Base-by-base conservation (phyloP, 1,140 invertebrate genomes). In the Sogatella furcifera region DNA sequence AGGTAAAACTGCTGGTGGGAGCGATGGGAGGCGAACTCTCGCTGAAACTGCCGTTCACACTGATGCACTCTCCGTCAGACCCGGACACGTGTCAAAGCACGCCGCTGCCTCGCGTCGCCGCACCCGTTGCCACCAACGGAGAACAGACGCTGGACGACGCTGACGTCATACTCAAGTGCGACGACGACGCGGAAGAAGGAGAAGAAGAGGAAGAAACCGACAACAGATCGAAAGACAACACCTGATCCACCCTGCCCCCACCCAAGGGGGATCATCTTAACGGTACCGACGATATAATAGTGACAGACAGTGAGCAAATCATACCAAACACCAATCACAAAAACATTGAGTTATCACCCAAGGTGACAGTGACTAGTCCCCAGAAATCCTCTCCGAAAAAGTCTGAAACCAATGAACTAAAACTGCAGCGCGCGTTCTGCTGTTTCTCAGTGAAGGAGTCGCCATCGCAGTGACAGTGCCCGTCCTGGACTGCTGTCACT, bases 21-120 rank as follows among this genome's bases (percentile, higher is more conserved):
- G 80, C 84, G 2, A 89, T 92, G 78, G 87, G 88, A 0, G 86
- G 87, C 0, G 84, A 88, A 54, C 72, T 92, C 11, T 85, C 84
- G 2, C 73, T 90, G 0, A 91, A 91, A 71, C 70, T 92, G 24
- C 89, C 89, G 0, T 92, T 92, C 69, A 84, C 81, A 0, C 72
- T 92, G 4, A 82, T 81, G 77, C 80, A 83, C 66, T 79, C 75
- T 5, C 73, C 72, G 4, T 67, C 68, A 4, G 78, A 80, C 5
- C 56, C 69, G 0, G 73, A 77, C n/a, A 31, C 52, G 0, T 38
- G 15, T 42, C 41, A 38, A 68, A 71, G 34, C 63, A 67, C 38
- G 54, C 64, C 13, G 62, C 66, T 42, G 65, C 63, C 22, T 46
- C 67, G 54, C 66, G 65, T 19, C 59, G 62, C 56, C 54, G 42